A percentile compares a stretch with the other conserved stretches of the same genome.
phyloP scores from a whole-genome alignment of 92 coral and sea anemone genomes.

The Paragorgia papillata region DNA sequence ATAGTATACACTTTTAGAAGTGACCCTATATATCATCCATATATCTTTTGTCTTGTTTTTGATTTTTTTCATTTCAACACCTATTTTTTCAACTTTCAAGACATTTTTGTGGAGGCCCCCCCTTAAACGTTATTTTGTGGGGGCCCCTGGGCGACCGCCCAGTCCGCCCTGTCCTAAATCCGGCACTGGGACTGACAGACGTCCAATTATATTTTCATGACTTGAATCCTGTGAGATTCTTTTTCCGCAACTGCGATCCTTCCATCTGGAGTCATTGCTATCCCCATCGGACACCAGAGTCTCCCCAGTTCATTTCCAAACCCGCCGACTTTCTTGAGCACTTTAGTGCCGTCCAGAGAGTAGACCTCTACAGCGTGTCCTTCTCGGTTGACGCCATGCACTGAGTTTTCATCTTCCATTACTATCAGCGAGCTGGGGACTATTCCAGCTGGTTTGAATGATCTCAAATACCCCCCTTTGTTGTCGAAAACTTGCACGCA shows the following conservation, averaged over 20 bases:
- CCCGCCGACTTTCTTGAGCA: constrained; percentile 63
- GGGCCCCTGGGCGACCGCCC: too few relatives aligned
- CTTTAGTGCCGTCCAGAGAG: constrained; percentile 57
- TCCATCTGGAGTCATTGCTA: constrained; percentile 69
- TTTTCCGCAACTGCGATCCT: constrained; percentile 76
- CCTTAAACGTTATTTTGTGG: too few relatives aligned
- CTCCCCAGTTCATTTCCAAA: constrained; percentile 67
- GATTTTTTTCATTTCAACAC: too few relatives aligned
- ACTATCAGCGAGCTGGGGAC: constrained; percentile 59
- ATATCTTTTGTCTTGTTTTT: too few relatives aligned
- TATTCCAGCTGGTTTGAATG: constrained; percentile 42
- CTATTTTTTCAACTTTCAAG: too few relatives aligned
- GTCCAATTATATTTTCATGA: constrained; percentile 66
- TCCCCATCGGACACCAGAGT: constrained; percentile 71
- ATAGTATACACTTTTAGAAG: too few relatives aligned
- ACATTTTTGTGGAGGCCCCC: too few relatives aligned
- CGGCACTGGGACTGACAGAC: too few relatives aligned
- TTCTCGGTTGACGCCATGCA: constrained; percentile 64
- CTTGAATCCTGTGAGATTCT: constrained; percentile 72
- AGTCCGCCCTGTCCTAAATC: too few relatives aligned
- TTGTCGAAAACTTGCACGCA: constrained; percentile 75
- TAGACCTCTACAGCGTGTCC: constrained; percentile 67
- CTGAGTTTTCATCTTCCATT: constrained; percentile 51
- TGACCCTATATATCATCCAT: too few relatives aligned
- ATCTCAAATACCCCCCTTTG: constrained; percentile 64